These are phyloP conservation scores for Branchinecta sandiegonensis DNA, from an alignment of 2,888 invertebrate genomes.

Conservation along the genomic window DNA sequence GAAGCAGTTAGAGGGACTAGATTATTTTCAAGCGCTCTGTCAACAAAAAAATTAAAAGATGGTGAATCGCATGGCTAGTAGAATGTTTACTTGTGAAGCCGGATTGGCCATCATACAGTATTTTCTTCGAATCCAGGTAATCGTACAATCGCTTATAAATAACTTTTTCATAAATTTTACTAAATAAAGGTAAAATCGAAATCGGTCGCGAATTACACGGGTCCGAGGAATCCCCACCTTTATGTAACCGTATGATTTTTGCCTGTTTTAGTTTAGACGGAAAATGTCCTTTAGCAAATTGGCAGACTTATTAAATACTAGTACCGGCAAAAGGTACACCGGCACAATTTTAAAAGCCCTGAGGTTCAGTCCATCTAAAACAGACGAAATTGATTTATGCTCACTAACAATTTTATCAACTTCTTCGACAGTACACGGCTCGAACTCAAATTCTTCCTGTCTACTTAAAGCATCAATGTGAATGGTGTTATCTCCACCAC, in stretches of 20 bases:
- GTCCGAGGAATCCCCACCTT: neutral
- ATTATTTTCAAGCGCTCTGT: neutral
- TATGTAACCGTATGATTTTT: conserved; percentile 1
- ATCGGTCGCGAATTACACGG: neutral
- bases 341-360: neutral
- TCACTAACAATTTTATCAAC: neutral
- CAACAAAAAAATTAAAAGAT: conserved; percentile 8
- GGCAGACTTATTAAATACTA: neutral
- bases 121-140: conserved; percentile 11
- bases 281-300: neutral
- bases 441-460: neutral
- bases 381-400: neutral
- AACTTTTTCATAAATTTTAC: conserved; percentile 1
- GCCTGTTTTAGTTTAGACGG: neutral
- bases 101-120: neutral
- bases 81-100: conserved; percentile 3
- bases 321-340: neutral
- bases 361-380: neutral
- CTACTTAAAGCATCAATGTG: neutral
- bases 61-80: neutral
- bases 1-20: neutral
- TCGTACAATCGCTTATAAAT: neutral
- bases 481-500: neutral
- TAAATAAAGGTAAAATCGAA: conserved; percentile 11
- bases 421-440: neutral